These are phyloP conservation scores for Chromobotia macracanthus DNA, from an alignment of 2,797 vertebrate species.

Conservation along the genomic window DNA sequence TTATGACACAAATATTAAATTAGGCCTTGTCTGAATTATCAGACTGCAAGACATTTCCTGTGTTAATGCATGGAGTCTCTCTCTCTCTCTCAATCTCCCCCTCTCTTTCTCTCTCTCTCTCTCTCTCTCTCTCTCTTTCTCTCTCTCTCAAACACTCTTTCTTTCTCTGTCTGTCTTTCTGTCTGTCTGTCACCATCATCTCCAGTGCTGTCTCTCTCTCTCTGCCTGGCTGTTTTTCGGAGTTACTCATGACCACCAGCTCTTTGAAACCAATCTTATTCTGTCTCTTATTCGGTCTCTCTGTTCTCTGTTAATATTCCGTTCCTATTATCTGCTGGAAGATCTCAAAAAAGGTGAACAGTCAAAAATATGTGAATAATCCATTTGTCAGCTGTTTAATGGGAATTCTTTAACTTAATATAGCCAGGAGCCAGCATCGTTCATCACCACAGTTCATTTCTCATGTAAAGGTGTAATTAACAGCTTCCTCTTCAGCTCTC, in stretches of 20 bases:
- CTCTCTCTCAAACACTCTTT: too few relatives aligned
- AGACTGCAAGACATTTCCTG: slow-evolving; percentile 12
- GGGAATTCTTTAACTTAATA: slow-evolving; percentile 54
- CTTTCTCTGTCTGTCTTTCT: background rate
- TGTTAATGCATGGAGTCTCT: slow-evolving; percentile 34
- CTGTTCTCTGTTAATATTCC: slow-evolving; percentile 47
- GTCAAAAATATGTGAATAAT: slow-evolving; percentile 49
- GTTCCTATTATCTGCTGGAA: slow-evolving; percentile 49
- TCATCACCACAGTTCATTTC: slow-evolving; percentile 56
- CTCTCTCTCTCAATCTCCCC: background rate
- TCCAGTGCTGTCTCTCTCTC: background rate
- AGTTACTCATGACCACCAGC: too few relatives aligned
- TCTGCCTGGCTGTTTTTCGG: too few relatives aligned
- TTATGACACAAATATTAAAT: slow-evolving; percentile 51
- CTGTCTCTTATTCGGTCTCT: background rate
- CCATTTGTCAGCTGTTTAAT: slow-evolving; percentile 56
- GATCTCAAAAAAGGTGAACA: slow-evolving; percentile 12
- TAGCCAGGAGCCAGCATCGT: slow-evolving; percentile 45
- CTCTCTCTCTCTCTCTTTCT: background rate
- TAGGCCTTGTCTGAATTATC: slow-evolving; percentile 21
- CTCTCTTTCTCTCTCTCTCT: background rate
- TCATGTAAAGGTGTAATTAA: slow-evolving; percentile 56
- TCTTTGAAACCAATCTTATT: too few relatives aligned
- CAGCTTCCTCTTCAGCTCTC: slow-evolving; percentile 32
- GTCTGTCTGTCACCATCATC: background rate